phyloP scores from a whole-genome alignment of 2,888 invertebrate genomes.

The Drosophila tanythrix region DNA sequence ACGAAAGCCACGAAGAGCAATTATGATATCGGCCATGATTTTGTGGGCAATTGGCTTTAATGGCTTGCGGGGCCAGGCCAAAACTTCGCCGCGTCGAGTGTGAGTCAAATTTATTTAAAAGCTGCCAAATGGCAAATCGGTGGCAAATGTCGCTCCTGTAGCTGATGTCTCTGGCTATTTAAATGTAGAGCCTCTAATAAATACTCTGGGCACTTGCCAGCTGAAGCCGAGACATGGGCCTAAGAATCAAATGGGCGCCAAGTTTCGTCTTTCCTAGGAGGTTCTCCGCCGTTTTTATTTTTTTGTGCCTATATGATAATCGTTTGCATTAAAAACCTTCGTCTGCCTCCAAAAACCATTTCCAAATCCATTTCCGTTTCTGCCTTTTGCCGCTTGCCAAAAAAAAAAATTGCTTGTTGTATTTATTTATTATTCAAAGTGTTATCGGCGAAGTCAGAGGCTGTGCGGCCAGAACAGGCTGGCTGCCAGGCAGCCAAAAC shows the following conservation, averaged over 20 bases:
- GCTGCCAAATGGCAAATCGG: slow-evolving; percentile 75
- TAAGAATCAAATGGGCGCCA: slow-evolving; percentile 27
- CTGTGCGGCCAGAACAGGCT: slow-evolving; percentile 15
- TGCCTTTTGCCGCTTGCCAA: slow-evolving; percentile 54
- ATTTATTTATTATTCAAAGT: slow-evolving; percentile 81
- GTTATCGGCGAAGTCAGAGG: slow-evolving; percentile 65
- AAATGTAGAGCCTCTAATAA: slow-evolving; percentile 51
- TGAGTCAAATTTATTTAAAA: slow-evolving; percentile 71
- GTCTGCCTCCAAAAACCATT: slow-evolving; percentile 35
- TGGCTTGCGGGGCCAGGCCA: slow-evolving; percentile 57
- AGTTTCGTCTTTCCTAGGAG: slow-evolving; percentile 12
- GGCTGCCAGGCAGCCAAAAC: slow-evolving; percentile 69
- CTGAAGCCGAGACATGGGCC: slow-evolving; percentile 10
- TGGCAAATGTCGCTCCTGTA: slow-evolving; percentile 55
- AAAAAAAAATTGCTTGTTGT: slow-evolving; percentile 60
- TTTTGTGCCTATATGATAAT: slow-evolving; percentile 77
- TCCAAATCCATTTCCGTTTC: slow-evolving; percentile 42
- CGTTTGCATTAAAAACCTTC: slow-evolving; percentile 76
- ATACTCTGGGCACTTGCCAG: slow-evolving; percentile 66
- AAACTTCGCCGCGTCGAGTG: slow-evolving; percentile 22
- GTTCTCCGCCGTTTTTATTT: not conserved
- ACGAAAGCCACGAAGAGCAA: slow-evolving; percentile 77
- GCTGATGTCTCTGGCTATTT: slow-evolving; percentile 34
- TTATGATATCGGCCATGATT: slow-evolving; percentile 81
- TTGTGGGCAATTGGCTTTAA: slow-evolving; percentile 80